These are phyloP conservation scores for Cacatua alba DNA, from an alignment of 2,113 vertebrate genomes.

Conservation along the genomic window DNA sequence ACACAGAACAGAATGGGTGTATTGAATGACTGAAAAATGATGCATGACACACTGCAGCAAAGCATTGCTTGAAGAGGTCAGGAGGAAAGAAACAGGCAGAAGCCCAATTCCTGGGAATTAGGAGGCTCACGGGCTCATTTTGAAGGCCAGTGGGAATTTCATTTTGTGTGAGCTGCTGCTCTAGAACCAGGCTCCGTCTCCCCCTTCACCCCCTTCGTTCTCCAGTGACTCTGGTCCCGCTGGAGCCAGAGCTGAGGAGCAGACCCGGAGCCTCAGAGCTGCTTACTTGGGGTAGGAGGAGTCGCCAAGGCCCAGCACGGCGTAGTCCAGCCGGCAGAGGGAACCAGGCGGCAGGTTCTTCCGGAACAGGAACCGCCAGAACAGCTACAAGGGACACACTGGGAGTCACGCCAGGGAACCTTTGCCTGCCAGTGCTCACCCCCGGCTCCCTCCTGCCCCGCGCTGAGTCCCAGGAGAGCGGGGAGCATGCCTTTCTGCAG, in stretches of 20 bases:
- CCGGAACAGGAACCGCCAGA: slow-evolving; percentile 94
- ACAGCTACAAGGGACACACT: slow-evolving; percentile 72
- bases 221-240: neutral
- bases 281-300: slow-evolving; percentile 95
- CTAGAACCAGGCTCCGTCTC: neutral
- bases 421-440: neutral
- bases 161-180: neutral
- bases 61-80: neutral
- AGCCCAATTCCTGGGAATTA: neutral
- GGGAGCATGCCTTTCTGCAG: fast-evolving
- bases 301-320: slow-evolving; percentile 91
- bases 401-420: neutral
- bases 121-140: neutral
- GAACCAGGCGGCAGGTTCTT: slow-evolving; percentile 82
- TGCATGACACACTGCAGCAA: neutral
- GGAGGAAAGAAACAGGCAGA: neutral
- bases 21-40: neutral
- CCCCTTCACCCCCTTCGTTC: fast-evolving
- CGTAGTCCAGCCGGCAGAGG: slow-evolving; percentile 88
- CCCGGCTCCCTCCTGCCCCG: neutral
- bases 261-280: neutral
- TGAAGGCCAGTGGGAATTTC: neutral
- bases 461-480: fast-evolving
- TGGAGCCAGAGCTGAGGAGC: neutral
- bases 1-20: neutral